Conservation (phyloP, 2,888 invertebrate genomes). For the Drosophila atripex region DNA sequence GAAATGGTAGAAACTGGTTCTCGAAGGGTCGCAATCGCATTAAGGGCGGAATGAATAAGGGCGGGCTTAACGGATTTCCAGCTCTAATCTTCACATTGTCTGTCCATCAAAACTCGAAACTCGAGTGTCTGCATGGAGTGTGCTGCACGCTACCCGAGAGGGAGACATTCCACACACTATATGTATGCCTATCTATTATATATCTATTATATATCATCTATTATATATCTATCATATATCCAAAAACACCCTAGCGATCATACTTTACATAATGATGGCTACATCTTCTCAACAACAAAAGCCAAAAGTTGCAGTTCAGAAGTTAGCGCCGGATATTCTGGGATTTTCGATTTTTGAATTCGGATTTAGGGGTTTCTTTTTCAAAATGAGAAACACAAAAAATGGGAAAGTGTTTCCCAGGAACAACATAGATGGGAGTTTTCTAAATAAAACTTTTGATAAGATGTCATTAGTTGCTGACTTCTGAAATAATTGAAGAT, state of each 20-base stretch:
- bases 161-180: background rate
- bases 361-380: background rate
- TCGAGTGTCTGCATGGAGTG: conserved; percentile 38
- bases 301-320: conserved; percentile 60
- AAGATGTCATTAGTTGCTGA: no score
- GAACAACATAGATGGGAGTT: background rate
- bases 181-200: background rate
- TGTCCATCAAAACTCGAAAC: conserved; percentile 52
- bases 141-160: conserved; percentile 43
- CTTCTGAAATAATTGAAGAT: no score
- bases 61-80: conserved; percentile 72
- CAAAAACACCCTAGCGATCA: conserved; percentile 3
- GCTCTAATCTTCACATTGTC: conserved; percentile 73
- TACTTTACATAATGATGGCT: background rate
- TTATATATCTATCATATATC: background rate
- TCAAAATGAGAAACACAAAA: background rate
- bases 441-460: background rate
- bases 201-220: conserved; percentile 1
- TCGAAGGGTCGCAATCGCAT: conserved; percentile 60
- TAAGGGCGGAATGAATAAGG: conserved; percentile 55
- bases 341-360: no score
- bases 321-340: conserved; percentile 36
- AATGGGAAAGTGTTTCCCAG: background rate
- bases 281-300: conserved; percentile 55
- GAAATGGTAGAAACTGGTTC: conserved; percentile 18